These are phyloP conservation scores for Cecidostiba fungosa DNA, from an alignment of 2,888 invertebrate genomes.

Conservation along the genomic window DNA sequence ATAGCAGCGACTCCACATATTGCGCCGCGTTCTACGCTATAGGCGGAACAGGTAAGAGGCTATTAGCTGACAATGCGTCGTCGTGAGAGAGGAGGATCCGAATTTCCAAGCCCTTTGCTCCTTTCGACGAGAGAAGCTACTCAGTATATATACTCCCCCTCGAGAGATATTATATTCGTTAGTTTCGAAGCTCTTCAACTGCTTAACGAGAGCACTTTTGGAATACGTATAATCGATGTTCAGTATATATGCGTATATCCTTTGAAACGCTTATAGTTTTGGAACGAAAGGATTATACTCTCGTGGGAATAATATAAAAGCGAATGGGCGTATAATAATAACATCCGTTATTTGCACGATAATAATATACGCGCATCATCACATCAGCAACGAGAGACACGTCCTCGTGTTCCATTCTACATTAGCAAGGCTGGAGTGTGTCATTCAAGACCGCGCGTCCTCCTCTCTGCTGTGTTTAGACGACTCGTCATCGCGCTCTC, in stretches of 20 bases:
- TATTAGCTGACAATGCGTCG: conserved; percentile 48
- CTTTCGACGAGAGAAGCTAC: background rate
- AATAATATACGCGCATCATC: too few species aligned
- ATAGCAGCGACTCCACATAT: conserved; percentile 3
- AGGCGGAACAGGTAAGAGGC: conserved; percentile 47
- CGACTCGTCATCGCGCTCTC: conserved; percentile 43
- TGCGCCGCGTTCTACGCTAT: background rate
- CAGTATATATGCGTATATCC: background rate
- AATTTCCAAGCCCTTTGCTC: conserved; percentile 35
- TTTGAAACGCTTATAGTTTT: background rate
- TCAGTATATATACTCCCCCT: background rate
- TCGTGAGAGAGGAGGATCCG: background rate
- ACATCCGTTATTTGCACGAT: conserved; percentile 9
- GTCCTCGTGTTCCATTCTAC: background rate
- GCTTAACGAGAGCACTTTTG: conserved; percentile 12
- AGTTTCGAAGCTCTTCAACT: background rate
- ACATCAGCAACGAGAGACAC: too few species aligned
- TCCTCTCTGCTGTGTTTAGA: conserved; percentile 41
- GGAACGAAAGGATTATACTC: background rate
- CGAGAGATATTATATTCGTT: background rate
- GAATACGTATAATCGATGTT: background rate
- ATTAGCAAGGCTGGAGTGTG: background rate
- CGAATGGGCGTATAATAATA: background rate
- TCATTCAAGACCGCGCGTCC: conserved; percentile 14
- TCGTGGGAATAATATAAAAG: conserved; percentile 12